A percentile compares a stretch with the other conserved stretches of the same genome.
These are phyloP conservation scores for Holothuria glaberrima DNA, from an alignment of 35 echinoderm and acorn worm genomes.

Conservation along the genomic window DNA sequence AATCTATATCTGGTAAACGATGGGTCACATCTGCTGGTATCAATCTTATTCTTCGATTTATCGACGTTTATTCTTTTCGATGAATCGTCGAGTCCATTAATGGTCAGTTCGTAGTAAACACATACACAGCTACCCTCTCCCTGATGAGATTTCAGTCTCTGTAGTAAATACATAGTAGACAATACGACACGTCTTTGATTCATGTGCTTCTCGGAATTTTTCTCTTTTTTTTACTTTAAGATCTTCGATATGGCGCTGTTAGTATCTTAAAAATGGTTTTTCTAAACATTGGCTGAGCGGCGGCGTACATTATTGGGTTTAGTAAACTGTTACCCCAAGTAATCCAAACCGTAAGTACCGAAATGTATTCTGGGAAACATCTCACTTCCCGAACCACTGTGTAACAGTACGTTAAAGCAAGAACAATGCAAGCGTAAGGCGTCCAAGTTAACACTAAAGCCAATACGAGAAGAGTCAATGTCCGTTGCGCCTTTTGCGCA, in stretches of 20 bases:
- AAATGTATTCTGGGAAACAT: background rate
- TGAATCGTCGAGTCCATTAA: no score
- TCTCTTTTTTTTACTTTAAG: no score
- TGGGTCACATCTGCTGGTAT: no score
- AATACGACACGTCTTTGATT: no score
- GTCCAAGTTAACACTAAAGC: conserved; percentile 19
- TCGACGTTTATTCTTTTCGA: no score
- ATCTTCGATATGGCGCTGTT: background rate
- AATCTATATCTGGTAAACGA: no score
- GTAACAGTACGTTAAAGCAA: background rate
- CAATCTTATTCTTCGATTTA: no score
- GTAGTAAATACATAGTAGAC: no score
- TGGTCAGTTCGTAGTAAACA: no score
- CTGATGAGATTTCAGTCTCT: no score
- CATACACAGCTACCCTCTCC: no score
- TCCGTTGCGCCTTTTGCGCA: background rate
- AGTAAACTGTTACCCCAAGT: conserved; percentile 33
- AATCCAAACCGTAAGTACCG: conserved; percentile 22
- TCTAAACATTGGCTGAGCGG: conserved; percentile 3
- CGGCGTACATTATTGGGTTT: conserved; percentile 18
- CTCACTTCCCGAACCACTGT: background rate
- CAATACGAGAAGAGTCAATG: background rate
- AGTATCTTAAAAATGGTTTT: background rate
- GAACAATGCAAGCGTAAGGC: conserved; percentile 1
- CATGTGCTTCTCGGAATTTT: no score